Evolutionary conservation across 2,888 invertebrate species (phyloP), one percentile per base, ranked within the genome.

Genomic region (Parochlus steinenii): DNA sequence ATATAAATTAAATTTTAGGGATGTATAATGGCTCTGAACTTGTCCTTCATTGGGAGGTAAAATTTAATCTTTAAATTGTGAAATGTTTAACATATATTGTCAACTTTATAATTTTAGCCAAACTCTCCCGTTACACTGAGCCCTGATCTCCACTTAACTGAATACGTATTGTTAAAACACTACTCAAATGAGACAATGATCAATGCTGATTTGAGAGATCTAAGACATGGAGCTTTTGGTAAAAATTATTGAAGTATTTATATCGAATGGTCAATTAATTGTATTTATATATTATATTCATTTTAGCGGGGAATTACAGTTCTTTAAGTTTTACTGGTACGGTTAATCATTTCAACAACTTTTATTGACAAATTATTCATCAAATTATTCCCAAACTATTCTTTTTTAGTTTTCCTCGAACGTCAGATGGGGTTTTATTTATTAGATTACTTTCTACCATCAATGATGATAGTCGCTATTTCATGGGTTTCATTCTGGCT

Each of bases 401-500:
- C n/a, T n/a, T n/a, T n/a, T n/a, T n/a, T n/a, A n/a, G 81, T 85
- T 47, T 74, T 77, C 48, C 56, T 86, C 29, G 74, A 74, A 2
- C 69, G 83, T 29, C 82, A 83, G 61, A 79, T 82, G 43, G 85
- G 85, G 17, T 85, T 78, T 53, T 86, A 86, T 53, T 65, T 86
- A 42, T 78, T 86, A 77, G 85, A 86, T 48, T 86, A 83, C 52
- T 86, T 82, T 46, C 69, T 86, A 42, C 86, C 86, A 3, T 85
- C 85, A 6, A 81, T 85, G 64, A 67, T 86, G 51, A 72, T 86
- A 46, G 85, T 86, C 3, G 75, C 76, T 5, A 80, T 81, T 47
- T 85, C 85, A 0, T 86, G 85, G 85, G 83, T 86, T 8, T 80
- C 85, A 1, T 86, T 86, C 53, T 86, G 85, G 85, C 55, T 86